Base-by-base conservation (phyloP, 2,113 vertebrate genomes). In the Lagenorhynchus albirostris region DNA sequence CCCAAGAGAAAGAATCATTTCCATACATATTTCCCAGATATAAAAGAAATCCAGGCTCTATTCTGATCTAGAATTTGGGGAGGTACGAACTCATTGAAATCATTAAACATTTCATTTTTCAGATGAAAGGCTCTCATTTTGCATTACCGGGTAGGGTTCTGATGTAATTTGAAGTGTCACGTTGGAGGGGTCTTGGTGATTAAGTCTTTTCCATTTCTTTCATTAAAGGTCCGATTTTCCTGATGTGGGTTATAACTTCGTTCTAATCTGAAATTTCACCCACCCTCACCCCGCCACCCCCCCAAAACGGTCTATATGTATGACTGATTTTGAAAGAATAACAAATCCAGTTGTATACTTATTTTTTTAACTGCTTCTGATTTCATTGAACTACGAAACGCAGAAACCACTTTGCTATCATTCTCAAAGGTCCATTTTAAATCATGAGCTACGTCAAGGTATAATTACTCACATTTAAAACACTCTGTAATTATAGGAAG, bases 381-480 rank as follows among this genome's bases (percentile, higher is more conserved):
- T 97, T 97, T 97, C 77, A 98, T 90, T 63, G 96, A 95, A 67
- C 89, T 97, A 81, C 4, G 11, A 97, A 96, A 97, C 0, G 55
- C 92, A 98, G 87, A 97, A 95, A 97, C 91, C 89, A 95, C 76
- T 95, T 92, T 47, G 76, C 83, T 87, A 58, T 96, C 95, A 38
- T 97, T 81, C 92, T 95, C 95, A 76, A 94, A 94, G 92, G 94
- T 89, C 80, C 92, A 82, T 89, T 97, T 95, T 97, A 97, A 98
- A 97, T 97, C 96, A 96, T 7, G 2, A 97, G 95, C 65, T 97
- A 93, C 20, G 33, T 97, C 95, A 91, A 98, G 70, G 94, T 96
- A 95, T 95, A 97, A 98, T 98, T 97, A 97, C 82, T 95, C 88
- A 81, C 95, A 91, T 97, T 97, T 97, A 96, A 98, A 97, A 95